Evolutionary conservation across 2,797 vertebrate species (phyloP).

Genomic region (Eutrigla gurnardus): DNA sequence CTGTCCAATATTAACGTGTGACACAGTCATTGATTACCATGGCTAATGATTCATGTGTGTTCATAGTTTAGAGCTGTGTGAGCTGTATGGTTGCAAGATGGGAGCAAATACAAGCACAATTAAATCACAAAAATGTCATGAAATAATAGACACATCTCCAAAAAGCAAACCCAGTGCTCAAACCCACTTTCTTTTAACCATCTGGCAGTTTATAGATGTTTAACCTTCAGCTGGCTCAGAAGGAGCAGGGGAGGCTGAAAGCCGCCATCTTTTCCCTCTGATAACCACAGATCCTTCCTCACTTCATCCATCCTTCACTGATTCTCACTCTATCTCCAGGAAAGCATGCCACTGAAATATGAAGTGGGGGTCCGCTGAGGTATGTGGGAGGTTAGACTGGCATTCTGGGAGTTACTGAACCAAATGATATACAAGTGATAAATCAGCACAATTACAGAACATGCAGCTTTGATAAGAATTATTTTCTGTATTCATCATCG

Average conservation of each 20-base stretch:
- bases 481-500: conserved; percentile 43
- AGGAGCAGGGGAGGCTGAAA: conserved; percentile 43
- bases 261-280: conserved; percentile 30
- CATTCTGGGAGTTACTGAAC: conserved; percentile 35
- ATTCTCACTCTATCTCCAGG: conserved; percentile 68
- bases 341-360: conserved; percentile 73
- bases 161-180: conserved; percentile 23
- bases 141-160: conserved; percentile 21
- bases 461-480: conserved; percentile 39
- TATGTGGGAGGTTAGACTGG: conserved; percentile 67
- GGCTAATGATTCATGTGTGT: conserved; percentile 26
- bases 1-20: conserved; percentile 48
- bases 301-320: conserved; percentile 73
- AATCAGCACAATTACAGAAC: conserved; percentile 42
- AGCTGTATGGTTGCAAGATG: conserved; percentile 23
- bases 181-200: conserved; percentile 36
- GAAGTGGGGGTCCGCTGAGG: conserved; percentile 53
- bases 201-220: conserved; percentile 54
- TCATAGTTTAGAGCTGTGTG: conserved; percentile 18
- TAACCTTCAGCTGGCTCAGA: conserved; percentile 50
- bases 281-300: conserved; percentile 73
- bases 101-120: conserved; percentile 20
- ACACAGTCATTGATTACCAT: conserved; percentile 54
- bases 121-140: neutral
- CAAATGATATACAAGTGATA: conserved; percentile 47